Base-by-base conservation (phyloP, 2,113 vertebrate species). In the Solea senegalensis region DNA sequence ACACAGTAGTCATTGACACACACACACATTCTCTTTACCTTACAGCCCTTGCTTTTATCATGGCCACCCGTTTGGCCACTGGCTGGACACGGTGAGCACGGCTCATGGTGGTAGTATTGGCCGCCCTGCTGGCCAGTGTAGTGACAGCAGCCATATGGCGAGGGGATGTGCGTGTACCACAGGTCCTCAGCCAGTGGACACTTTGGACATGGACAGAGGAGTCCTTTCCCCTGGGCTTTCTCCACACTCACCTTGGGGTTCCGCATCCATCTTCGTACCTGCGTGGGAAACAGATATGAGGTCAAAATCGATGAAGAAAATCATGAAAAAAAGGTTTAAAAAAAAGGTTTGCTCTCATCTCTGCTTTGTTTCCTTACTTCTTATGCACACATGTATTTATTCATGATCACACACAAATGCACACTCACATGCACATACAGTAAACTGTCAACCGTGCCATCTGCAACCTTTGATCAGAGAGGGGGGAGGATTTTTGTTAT, bases 211-310 rank as follows among this genome's bases (percentile, higher is more conserved):
- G 95, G 82, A 69, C 95, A 96, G 76, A 95, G 93, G 76, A 95
- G 90, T 51, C 85, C 87, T 84, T 95, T 82, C 1, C 93, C 94
- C 57, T 95, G 94, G 63, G 94, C 91, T 82, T 98, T 97, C 81
- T 98, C 97, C 81, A 91, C 90, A 1, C 88, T 95, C 71, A 96
- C 95, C 90, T 97, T 95, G 0, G 97, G 96, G 80, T 94, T 98
- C 57, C 95, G 94, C 92, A 98, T 98, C 97, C 97, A 99, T 88
- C 96, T 90, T 55, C 96, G 94, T 69, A 99, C 97, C 97, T 99
- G 86, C 4, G 56, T 5, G 28, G 3, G 34, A 26, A 52, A 70
- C n/a, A 40, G 10, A 11, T 0, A 15, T 46, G 44, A 56, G 41
- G 58, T 34, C 55, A 14, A 48, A 60, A 5, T 26, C 11, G 48